Percentiles rank a stretch among this genome's conserved stretches.
phyloP scores from a whole-genome alignment of 2,113 vertebrate species.

The Mobula birostris region DNA sequence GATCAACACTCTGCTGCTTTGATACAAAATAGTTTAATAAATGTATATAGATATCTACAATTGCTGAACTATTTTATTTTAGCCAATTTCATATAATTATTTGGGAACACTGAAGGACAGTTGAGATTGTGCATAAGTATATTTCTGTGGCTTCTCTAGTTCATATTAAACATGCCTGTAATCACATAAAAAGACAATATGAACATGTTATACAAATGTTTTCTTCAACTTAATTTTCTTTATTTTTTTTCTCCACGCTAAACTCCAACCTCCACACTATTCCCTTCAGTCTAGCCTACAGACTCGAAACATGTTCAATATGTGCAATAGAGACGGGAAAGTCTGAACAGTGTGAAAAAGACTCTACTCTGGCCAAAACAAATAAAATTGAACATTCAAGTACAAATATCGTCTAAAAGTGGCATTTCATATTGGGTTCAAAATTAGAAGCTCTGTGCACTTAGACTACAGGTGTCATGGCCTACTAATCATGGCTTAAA shows the following conservation, averaged over 20 bases:
- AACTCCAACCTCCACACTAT: neutral
- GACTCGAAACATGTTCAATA: neutral
- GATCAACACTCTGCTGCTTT: neutral
- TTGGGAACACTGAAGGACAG: neutral
- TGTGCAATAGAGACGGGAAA: neutral
- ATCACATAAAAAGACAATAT: neutral
- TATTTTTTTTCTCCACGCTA: too few species aligned
- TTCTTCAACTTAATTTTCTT: constrained; percentile 1
- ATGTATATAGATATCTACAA: neutral
- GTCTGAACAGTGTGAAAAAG: neutral
- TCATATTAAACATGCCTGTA: constrained; percentile 11
- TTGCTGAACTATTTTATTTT: neutral
- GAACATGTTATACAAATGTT: neutral
- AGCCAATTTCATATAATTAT: constrained; percentile 11
- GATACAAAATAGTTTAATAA: constrained; percentile 14
- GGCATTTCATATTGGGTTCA: neutral
- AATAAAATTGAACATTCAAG: neutral
- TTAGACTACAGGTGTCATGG: too few species aligned
- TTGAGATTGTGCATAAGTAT: neutral
- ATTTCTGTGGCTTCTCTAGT: neutral
- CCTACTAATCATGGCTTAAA: too few species aligned
- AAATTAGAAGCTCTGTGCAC: neutral
- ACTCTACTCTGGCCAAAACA: neutral
- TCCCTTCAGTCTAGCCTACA: neutral
- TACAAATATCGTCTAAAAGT: neutral